Evolutionary conservation across 2,113 vertebrate genomes (phyloP).

Genomic region (Amblyopsis rosae): DNA sequence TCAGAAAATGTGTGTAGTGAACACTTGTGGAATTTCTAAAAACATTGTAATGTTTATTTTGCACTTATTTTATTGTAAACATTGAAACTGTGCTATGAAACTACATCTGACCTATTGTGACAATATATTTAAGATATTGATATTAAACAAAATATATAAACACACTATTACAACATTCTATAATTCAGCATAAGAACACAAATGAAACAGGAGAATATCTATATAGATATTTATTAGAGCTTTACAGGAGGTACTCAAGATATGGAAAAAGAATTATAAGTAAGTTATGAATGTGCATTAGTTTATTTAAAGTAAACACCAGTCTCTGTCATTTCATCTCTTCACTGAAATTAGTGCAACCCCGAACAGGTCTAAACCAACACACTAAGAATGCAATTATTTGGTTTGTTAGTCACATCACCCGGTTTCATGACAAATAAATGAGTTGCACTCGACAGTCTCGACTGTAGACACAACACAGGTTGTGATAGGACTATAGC

Average conservation of each 20-base stretch:
- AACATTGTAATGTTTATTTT: conserved; percentile 27
- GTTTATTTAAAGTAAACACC: conserved; percentile 42
- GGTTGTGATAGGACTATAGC: conserved; percentile 20
- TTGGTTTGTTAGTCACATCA: conserved; percentile 15
- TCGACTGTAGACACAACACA: conserved; percentile 38
- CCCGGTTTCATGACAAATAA: conserved; percentile 40
- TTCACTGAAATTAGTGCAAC: conserved; percentile 38
- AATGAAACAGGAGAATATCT: conserved; percentile 45
- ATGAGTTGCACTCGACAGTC: conserved; percentile 35
- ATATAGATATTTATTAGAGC: conserved; percentile 22
- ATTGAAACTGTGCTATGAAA: conserved; percentile 30
- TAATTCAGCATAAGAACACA: background rate
- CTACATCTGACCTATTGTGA: conserved; percentile 50
- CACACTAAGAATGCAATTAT: conserved; percentile 14
- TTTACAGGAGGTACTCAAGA: conserved; percentile 41
- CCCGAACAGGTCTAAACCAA: conserved; percentile 32
- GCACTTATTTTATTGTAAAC: conserved; percentile 22
- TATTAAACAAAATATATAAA: conserved; percentile 61
- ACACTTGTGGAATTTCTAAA: conserved; percentile 32
- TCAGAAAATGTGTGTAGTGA: conserved; percentile 28
- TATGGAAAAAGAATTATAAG: conserved; percentile 49
- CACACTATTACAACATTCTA: background rate
- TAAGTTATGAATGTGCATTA: conserved; percentile 50
- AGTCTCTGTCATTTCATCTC: background rate
- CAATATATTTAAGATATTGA: conserved; percentile 25